These are phyloP conservation scores for Bombyx mori DNA, from an alignment of 1,140 invertebrate genomes.

Conservation along the genomic window DNA sequence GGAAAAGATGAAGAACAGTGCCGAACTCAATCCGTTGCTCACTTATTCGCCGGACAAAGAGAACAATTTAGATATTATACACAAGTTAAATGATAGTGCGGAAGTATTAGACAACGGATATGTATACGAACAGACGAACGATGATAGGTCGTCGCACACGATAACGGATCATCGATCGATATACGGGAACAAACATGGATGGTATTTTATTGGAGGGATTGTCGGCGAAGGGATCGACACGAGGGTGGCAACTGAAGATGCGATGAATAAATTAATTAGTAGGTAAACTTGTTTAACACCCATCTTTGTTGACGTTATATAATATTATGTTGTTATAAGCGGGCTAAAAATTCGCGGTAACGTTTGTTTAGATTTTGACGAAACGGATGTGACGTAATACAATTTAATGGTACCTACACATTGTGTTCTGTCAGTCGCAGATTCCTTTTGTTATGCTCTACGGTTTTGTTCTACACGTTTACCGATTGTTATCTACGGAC, in stretches of 20 bases:
- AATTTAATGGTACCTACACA: too few relatives aligned
- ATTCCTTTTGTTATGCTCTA: too few relatives aligned
- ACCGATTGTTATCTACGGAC: too few relatives aligned
- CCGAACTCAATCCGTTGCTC: constrained; percentile 58
- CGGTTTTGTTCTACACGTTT: too few relatives aligned
- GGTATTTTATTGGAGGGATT: constrained; percentile 86
- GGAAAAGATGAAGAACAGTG: constrained; percentile 53
- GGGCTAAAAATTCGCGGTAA: too few relatives aligned
- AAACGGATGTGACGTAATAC: too few relatives aligned
- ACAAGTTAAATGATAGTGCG: constrained; percentile 37
- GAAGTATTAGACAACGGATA: constrained; percentile 37
- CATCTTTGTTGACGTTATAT: constrained; percentile 21
- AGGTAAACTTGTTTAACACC: constrained; percentile 74
- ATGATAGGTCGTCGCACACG: constrained; percentile 34
- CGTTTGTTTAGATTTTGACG: too few relatives aligned
- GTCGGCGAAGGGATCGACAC: constrained; percentile 74
- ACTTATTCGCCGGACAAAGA: constrained; percentile 49
- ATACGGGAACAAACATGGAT: constrained; percentile 79
- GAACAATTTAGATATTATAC: constrained; percentile 28
- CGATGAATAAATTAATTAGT: constrained; percentile 84
- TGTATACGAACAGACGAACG: constrained; percentile 39
- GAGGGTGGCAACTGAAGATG: constrained; percentile 74
- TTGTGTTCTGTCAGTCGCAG: too few relatives aligned
- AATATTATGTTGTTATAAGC: constrained; percentile 9
- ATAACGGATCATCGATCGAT: constrained; percentile 65